These are phyloP conservation scores for Drosophila pseudotakahashii DNA, from an alignment of 2,888 invertebrate species.

Conservation along the genomic window DNA sequence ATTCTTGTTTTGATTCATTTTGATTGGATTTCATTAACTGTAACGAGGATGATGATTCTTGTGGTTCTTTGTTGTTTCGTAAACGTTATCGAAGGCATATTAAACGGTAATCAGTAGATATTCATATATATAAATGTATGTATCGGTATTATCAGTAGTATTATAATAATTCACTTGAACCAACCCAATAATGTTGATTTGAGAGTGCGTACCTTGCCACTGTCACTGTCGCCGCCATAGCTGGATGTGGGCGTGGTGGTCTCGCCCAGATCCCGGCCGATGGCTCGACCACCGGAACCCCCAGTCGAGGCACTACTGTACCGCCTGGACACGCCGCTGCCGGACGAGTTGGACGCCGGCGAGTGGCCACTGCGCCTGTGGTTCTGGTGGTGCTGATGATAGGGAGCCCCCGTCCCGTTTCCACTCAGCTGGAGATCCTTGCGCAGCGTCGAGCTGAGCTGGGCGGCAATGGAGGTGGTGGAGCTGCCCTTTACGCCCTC, in stretches of 20 bases:
- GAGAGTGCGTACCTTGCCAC: constrained; percentile 85
- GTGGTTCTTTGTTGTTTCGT: constrained; percentile 48
- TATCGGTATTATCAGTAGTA: constrained; percentile 53
- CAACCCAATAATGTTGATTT: constrained; percentile 84
- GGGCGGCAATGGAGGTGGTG: constrained; percentile 67
- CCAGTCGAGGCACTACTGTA: constrained; percentile 79
- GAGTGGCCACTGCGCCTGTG: constrained; percentile 44
- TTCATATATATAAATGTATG: constrained; percentile 56
- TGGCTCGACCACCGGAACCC: constrained; percentile 48
- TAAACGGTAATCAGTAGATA: constrained; percentile 71
- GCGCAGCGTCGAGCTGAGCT: constrained; percentile 77
- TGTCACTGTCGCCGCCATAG: constrained; percentile 81
- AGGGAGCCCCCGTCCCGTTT: constrained; percentile 53
- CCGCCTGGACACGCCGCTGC: constrained; percentile 65
- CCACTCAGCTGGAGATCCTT: constrained; percentile 79
- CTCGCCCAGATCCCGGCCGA: constrained; percentile 54
- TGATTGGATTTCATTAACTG: constrained; percentile 40
- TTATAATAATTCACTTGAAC: constrained; percentile 82
- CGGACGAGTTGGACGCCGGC: constrained; percentile 41
- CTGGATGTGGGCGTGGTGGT: constrained; percentile 64
- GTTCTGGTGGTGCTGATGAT: constrained; percentile 44
- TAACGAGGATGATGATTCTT: constrained; percentile 56
- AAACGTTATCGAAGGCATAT: constrained; percentile 68
- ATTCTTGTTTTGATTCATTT: constrained; percentile 25
- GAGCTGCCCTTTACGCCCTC: constrained; percentile 46